These are phyloP conservation scores for Ophonus ardosiacus DNA, from an alignment of 2,888 invertebrate genomes.

Conservation along the genomic window DNA sequence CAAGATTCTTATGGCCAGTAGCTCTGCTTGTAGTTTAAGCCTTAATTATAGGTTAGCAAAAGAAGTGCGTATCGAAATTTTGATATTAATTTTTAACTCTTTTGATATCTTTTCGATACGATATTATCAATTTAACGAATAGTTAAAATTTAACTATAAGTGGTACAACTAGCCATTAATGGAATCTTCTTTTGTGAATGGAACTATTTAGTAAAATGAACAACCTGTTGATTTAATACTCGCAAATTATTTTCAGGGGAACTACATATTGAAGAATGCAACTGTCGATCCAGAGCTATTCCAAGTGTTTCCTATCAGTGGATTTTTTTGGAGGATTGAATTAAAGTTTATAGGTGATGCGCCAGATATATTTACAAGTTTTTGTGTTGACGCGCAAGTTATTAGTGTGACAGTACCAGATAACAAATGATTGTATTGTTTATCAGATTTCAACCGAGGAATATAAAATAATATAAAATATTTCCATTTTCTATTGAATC, in stretches of 20 bases:
- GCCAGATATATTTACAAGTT: neutral
- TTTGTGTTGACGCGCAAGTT: conserved; percentile 24
- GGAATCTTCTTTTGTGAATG: no score
- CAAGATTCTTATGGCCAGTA: no score
- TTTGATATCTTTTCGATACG: neutral
- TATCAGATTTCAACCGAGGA: neutral
- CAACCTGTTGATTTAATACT: neutral
- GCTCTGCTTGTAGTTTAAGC: no score
- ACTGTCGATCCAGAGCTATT: conserved; percentile 22
- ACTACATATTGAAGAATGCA: conserved; percentile 31
- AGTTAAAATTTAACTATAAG: no score
- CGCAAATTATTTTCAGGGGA: conserved; percentile 1
- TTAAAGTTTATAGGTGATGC: neutral
- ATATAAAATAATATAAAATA: neutral
- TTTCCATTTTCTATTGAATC: no score
- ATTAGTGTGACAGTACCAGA: neutral
- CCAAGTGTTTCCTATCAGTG: conserved; percentile 21
- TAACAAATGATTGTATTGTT: neutral
- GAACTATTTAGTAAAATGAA: no score
- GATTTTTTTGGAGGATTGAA: conserved; percentile 17
- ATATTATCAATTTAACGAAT: no score
- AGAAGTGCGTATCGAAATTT: no score
- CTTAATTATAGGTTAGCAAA: no score
- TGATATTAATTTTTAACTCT: no score
- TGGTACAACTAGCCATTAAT: neutral